Evolutionary conservation across 2,113 vertebrate species (phyloP).

Genomic region (Marmota flaviventris): DNA sequence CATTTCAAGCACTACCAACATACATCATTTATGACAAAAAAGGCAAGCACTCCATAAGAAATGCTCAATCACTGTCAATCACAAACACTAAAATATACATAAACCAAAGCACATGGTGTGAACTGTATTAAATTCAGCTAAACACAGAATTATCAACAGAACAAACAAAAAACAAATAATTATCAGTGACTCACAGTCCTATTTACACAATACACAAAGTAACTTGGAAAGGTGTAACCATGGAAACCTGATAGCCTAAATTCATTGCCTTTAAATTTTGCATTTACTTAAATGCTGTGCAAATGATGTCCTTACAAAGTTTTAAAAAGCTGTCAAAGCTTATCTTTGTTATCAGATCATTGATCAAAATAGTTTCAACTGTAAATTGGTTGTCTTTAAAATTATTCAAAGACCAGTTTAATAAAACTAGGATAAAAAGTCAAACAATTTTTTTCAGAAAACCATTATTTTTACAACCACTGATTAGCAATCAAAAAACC

Average conservation of each 20-base stretch:
- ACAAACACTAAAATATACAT: constrained; percentile 90
- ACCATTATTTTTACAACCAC: constrained; percentile 74
- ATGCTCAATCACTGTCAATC: constrained; percentile 94
- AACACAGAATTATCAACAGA: constrained; percentile 88
- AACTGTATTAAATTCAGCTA: constrained; percentile 88
- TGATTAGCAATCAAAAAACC: constrained; percentile 83
- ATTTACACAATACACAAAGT: constrained; percentile 87
- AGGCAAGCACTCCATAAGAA: constrained; percentile 90
- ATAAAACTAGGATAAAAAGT: constrained; percentile 75
- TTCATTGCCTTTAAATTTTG: constrained; percentile 85
- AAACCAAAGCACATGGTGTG: constrained; percentile 88
- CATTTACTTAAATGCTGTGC: constrained; percentile 85
- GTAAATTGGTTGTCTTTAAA: constrained; percentile 82
- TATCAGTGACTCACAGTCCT: constrained; percentile 88
- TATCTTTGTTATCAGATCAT: constrained; percentile 81
- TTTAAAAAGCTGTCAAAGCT: constrained; percentile 78
- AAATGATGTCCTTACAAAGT: constrained; percentile 83
- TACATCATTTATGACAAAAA: constrained; percentile 93
- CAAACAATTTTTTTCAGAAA: constrained; percentile 77
- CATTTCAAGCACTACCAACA: constrained; percentile 91
- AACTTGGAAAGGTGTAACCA: constrained; percentile 86
- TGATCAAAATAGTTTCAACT: constrained; percentile 77
- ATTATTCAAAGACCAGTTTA: constrained; percentile 74
- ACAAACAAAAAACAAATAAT: constrained; percentile 91
- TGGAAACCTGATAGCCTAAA: constrained; percentile 88